These are phyloP conservation scores for Tetramorium bicarinatum DNA, from an alignment of 2,888 invertebrate genomes.

Conservation along the genomic window DNA sequence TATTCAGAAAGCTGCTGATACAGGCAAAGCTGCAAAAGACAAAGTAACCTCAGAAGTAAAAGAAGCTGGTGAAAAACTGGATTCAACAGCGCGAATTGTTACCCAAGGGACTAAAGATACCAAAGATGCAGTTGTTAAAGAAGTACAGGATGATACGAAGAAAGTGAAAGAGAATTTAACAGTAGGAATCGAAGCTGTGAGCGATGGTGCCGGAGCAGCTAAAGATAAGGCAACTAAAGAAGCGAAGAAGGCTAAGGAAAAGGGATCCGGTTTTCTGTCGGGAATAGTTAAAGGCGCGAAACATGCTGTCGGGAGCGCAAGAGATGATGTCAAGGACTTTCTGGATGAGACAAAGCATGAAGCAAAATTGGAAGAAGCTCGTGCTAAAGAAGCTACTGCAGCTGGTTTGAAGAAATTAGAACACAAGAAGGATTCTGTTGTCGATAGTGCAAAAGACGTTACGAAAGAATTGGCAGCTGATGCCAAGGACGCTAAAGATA, in stretches of 20 bases:
- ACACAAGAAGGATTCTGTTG: slow-evolving; percentile 61
- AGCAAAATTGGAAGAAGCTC: slow-evolving; percentile 71
- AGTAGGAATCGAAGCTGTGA: slow-evolving; percentile 32
- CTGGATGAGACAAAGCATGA: slow-evolving; percentile 77
- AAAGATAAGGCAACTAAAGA: slow-evolving; percentile 68
- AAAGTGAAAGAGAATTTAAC: slow-evolving; percentile 61
- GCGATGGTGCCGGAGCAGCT: slow-evolving; percentile 53
- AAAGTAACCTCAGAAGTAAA: slow-evolving; percentile 85
- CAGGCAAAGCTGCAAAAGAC: slow-evolving; percentile 86
- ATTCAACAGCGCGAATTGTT: slow-evolving; percentile 80
- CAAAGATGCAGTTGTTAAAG: slow-evolving; percentile 58
- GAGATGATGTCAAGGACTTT: slow-evolving; percentile 76
- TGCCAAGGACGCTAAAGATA: slow-evolving; percentile 37
- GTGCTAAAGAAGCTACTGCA: slow-evolving; percentile 64
- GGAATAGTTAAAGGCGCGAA: slow-evolving; percentile 79
- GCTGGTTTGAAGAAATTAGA: slow-evolving; percentile 61
- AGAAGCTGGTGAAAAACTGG: slow-evolving; percentile 83
- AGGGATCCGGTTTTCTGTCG: slow-evolving; percentile 75
- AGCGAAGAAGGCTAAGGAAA: slow-evolving; percentile 74
- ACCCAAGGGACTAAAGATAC: slow-evolving; percentile 63
- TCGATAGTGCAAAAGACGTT: slow-evolving; percentile 60
- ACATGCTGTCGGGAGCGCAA: slow-evolving; percentile 68
- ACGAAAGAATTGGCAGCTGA: slow-evolving; percentile 19
- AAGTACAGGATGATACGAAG: slow-evolving; percentile 57
- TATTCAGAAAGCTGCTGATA: slow-evolving; percentile 79